Evolutionary conservation across 1,140 invertebrate genomes (phyloP).

Genomic region (Calephelis virginiensis): DNA sequence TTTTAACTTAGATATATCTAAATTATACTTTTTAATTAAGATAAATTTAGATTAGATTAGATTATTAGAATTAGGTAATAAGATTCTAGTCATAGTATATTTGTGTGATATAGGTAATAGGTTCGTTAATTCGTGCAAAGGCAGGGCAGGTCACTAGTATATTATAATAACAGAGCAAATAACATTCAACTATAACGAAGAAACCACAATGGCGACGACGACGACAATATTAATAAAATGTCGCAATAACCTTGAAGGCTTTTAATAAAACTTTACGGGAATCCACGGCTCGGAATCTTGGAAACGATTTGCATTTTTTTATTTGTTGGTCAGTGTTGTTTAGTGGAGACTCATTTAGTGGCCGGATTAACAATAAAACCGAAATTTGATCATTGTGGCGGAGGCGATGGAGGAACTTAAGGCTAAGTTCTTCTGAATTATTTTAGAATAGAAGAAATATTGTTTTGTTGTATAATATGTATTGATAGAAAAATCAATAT

Average conservation of each 20-base stretch:
- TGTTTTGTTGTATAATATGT: no score
- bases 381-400: conserved; percentile 76
- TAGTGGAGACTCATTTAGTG: conserved; percentile 63
- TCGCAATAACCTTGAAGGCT: conserved; percentile 17
- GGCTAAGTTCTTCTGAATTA: conserved; percentile 34
- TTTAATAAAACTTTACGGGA: conserved; percentile 32
- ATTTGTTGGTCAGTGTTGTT: conserved; percentile 52
- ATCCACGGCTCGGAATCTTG: conserved; percentile 32
- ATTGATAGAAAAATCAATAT: no score
- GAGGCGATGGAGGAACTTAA: conserved; percentile 50
- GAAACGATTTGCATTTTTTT: conserved; percentile 43
- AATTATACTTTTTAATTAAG: no score
- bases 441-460: no score
- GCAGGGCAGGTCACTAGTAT: background rate
- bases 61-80: no score
- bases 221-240: conserved; percentile 32
- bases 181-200: conserved; percentile 6
- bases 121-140: no score
- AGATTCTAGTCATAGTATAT: no score
- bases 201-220: conserved; percentile 16
- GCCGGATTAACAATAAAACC: conserved; percentile 76
- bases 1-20: no score
- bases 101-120: no score
- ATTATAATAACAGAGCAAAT: conserved; percentile 2
- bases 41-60: no score